Evolutionary conservation across 2,113 vertebrate species (phyloP).

Genomic region (Misgurnus anguillicaudatus): DNA sequence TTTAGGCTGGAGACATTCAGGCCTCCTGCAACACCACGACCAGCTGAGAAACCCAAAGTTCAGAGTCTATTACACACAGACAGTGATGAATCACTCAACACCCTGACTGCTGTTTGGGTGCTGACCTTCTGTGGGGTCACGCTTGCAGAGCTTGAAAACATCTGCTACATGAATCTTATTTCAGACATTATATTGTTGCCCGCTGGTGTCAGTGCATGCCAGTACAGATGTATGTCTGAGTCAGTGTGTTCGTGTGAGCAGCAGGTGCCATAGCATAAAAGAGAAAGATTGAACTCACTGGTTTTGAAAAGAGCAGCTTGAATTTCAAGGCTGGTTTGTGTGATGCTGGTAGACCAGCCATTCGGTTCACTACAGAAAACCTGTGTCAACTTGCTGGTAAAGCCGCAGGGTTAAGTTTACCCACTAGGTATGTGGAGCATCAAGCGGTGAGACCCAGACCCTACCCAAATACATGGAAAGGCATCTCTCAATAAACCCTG

Average conservation of each 20-base stretch:
- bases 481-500: too few species aligned
- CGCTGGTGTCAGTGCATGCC: not conserved
- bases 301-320: not conserved
- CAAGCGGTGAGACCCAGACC: too few species aligned
- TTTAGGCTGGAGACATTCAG: not conserved
- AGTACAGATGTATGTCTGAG: not conserved
- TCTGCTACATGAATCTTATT: slow-evolving; percentile 25
- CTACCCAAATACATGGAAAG: too few species aligned
- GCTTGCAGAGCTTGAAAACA: slow-evolving; percentile 1
- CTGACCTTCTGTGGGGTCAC: slow-evolving; percentile 12
- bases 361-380: too few species aligned
- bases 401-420: too few species aligned
- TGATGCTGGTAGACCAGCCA: not conserved
- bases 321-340: too few species aligned
- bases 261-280: not conserved
- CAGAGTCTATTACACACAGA: slow-evolving; percentile 21
- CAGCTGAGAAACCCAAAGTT: not conserved
- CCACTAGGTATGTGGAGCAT: too few species aligned
- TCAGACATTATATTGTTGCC: slow-evolving; percentile 8
- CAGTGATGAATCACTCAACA: slow-evolving; percentile 27
- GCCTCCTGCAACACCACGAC: not conserved
- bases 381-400: too few species aligned
- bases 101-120: not conserved
- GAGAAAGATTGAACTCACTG: not conserved
- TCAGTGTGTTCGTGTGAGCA: not conserved